A percentile compares a stretch with the other conserved stretches of the same genome.
Evolutionary conservation across 2,113 vertebrate genomes (phyloP).

Genomic region (Macrotus californicus): DNA sequence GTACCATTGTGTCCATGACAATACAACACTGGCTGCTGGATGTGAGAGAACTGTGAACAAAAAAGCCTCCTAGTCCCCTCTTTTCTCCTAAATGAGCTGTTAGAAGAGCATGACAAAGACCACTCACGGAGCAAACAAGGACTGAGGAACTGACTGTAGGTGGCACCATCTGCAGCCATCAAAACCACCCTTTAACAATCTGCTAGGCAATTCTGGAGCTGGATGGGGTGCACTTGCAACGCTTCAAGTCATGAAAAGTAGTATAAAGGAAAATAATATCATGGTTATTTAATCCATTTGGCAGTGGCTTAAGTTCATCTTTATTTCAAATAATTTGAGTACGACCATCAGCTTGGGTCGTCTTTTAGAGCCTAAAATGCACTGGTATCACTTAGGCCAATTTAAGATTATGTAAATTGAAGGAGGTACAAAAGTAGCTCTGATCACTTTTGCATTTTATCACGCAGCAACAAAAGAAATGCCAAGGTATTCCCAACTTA

Average conservation of each 20-base stretch:
- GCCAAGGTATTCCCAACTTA: background rate
- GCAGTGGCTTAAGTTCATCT: background rate
- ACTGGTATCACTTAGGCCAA: background rate
- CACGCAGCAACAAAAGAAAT: background rate
- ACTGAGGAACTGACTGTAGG: constrained; percentile 67
- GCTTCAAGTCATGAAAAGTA: constrained; percentile 19
- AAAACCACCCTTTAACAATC: constrained; percentile 70
- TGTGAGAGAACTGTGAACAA: constrained; percentile 16
- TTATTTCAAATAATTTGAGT: constrained; percentile 24
- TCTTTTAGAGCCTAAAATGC: background rate
- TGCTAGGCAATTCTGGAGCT: constrained; percentile 69
- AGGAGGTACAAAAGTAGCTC: background rate
- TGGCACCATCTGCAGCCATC: constrained; percentile 72
- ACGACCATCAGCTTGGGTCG: background rate
- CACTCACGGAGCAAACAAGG: constrained; percentile 65
- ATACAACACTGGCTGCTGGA: background rate
- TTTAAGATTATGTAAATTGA: background rate
- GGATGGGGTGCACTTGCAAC: background rate
- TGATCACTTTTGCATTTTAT: background rate
- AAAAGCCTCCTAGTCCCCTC: background rate
- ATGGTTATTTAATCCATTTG: background rate
- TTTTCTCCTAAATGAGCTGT: constrained; percentile 53
- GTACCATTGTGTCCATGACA: constrained; percentile 4
- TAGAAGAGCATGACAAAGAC: constrained; percentile 72
- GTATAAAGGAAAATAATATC: background rate